Percentiles rank a stretch among this genome's conserved stretches.
Conservation (phyloP, 2,113 vertebrate genomes). For the Paramisgurnus dabryanus region DNA sequence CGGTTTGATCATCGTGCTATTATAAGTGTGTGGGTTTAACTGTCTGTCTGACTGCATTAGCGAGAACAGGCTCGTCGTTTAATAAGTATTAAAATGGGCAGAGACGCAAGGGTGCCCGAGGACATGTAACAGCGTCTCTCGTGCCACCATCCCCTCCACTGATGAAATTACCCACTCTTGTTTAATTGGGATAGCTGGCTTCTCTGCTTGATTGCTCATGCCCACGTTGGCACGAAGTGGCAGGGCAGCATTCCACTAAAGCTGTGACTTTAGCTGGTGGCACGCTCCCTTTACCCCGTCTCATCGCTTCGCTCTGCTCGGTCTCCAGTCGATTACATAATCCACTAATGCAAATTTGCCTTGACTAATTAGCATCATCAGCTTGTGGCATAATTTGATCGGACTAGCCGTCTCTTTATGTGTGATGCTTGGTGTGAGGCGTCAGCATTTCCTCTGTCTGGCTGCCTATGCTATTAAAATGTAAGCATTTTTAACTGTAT, state of each 20-base stretch:
- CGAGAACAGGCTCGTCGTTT: conserved; percentile 68
- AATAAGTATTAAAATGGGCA: conserved; percentile 66
- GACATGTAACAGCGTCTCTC: conserved; percentile 72
- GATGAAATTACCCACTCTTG: conserved; percentile 79
- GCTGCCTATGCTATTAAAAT: conserved; percentile 54
- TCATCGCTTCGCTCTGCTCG: conserved; percentile 2
- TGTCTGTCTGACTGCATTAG: conserved; percentile 50
- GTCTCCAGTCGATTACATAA: conserved; percentile 74
- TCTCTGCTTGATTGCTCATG: conserved; percentile 78
- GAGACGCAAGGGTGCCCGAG: conserved; percentile 72
- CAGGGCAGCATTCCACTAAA: conserved; percentile 70
- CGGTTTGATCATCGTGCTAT: conserved; percentile 48
- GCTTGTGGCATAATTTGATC: conserved; percentile 72
- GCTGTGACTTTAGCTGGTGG: conserved; percentile 79
- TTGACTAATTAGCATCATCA: conserved; percentile 78
- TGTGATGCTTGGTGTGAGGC: not conserved
- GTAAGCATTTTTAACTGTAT: too few species aligned
- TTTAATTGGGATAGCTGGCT: conserved; percentile 79
- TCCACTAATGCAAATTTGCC: conserved; percentile 76
- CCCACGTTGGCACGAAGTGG: conserved; percentile 77
- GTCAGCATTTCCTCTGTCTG: conserved; percentile 32
- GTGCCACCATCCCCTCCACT: conserved; percentile 71
- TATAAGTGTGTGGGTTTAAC: conserved; percentile 45
- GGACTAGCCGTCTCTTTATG: conserved; percentile 61
- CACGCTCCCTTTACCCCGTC: conserved; percentile 67